phyloP scores from a whole-genome alignment of 2,888 invertebrate genomes.

The Eumacrocentrus americanus region DNA sequence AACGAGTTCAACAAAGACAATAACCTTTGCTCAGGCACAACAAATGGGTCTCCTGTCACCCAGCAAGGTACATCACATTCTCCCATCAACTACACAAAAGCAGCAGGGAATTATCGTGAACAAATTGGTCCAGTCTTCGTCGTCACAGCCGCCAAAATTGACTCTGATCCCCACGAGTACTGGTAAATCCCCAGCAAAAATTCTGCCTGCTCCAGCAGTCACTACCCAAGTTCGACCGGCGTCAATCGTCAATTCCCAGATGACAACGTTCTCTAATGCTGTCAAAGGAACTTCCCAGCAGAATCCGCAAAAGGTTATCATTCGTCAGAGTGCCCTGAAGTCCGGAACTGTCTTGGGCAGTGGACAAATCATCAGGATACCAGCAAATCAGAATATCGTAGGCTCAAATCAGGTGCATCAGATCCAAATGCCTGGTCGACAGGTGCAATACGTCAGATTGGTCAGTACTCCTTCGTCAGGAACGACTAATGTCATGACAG shows the following conservation, averaged over 20 bases:
- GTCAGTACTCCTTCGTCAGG: conserved; percentile 65
- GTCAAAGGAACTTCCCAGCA: conserved; percentile 53
- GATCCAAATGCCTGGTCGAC: conserved; percentile 75
- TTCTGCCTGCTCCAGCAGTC: conserved; percentile 68
- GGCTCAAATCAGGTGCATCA: conserved; percentile 69
- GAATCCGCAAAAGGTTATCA: conserved; percentile 65
- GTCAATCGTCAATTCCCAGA: conserved; percentile 47
- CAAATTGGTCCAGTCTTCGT: conserved; percentile 60
- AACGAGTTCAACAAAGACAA: conserved; percentile 65
- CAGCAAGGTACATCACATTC: conserved; percentile 63
- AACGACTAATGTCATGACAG: conserved; percentile 56
- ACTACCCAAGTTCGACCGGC: conserved; percentile 50
- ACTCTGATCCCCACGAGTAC: conserved; percentile 59
- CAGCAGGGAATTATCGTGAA: conserved; percentile 62
- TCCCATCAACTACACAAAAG: conserved; percentile 56
- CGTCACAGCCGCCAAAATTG: conserved; percentile 56
- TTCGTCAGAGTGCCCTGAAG: conserved; percentile 62
- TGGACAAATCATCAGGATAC: conserved; percentile 63
- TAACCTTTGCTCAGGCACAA: conserved; percentile 70
- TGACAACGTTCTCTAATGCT: conserved; percentile 44
- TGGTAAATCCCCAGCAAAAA: conserved; percentile 74
- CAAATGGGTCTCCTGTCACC: conserved; percentile 66
- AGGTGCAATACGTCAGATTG: conserved; percentile 76
- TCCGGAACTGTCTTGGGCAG: conserved; percentile 57
- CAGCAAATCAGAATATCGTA: conserved; percentile 61